Base-by-base conservation (phyloP, 2,888 invertebrate genomes). In the Mimachlamys varia region DNA sequence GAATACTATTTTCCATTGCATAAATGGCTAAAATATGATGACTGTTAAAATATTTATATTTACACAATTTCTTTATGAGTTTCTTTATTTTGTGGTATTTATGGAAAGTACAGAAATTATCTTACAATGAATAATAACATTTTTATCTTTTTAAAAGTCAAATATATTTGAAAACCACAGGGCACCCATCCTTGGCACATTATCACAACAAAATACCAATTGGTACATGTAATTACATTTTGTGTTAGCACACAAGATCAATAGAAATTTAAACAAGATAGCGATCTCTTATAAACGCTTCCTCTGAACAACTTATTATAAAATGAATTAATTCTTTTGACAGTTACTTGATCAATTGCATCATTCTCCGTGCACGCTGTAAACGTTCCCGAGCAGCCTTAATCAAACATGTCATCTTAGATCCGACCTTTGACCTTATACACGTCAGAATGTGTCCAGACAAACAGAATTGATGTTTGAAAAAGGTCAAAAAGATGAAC, bases 251-350 rank as follows among this genome's bases (percentile, higher is more conserved):
- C 7, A n/a, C 76, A 76, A 76, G 76, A 76, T 76, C 76, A 76
- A 76, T 76, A 27, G 76, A 76, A 33, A 76, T 76, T 76, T 76
- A 33, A 5, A 76, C 76, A 76, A 33, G 76, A 76, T 76, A 76
- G 33, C 15, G 33, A 76, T 76, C 76, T 76, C 33, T 33, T 27
- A 76, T 33, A 76, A 76, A 76, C 76, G 33, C 76, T 76, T 33
- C 33, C 33, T 76, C 76, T 33, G 76, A 76, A 76, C 76, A 76
- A 76, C 76, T 33, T 27, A 33, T 76, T 13, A 76, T 33, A 76
- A 76, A 76, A 76, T 33, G 33, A 76, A 76, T 76, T 76, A 76
- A 76, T 76, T 76, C 76, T 76, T 76, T 76, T 76, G 76, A 76
- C 76, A 76, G 27, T 76, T 76, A 4, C 76, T 76, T 76, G 76